phyloP scores from a whole-genome alignment of 2,888 invertebrate genomes.

The Chrysopilus asiliformis region DNA sequence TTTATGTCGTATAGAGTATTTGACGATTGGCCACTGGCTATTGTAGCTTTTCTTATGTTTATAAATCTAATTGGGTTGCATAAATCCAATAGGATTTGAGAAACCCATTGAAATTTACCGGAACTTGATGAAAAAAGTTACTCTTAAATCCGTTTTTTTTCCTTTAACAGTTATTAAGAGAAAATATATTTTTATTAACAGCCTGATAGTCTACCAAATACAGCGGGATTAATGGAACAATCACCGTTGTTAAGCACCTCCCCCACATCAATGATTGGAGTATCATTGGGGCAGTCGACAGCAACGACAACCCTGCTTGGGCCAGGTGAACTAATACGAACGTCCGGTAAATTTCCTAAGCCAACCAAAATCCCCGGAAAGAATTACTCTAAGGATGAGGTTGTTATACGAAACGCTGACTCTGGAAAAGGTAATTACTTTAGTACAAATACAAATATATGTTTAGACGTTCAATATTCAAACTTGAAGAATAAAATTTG shows the following conservation, averaged over 20 bases:
- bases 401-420: constrained; percentile 87
- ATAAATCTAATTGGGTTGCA: too few species aligned
- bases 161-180: too few species aligned
- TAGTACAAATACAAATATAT: too few species aligned
- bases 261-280: constrained; percentile 43
- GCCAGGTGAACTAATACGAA: constrained; percentile 75
- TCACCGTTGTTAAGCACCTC: constrained; percentile 39
- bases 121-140: too few species aligned
- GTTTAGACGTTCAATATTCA: too few species aligned
- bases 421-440: constrained; percentile 75
- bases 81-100: too few species aligned
- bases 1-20: too few species aligned
- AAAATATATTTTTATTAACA: constrained; percentile 10
- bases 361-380: constrained; percentile 85
- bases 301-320: constrained; percentile 46
- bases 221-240: constrained; percentile 20
- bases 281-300: constrained; percentile 41
- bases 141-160: too few species aligned
- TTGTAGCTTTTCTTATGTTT: too few species aligned
- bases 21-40: too few species aligned
- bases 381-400: constrained; percentile 89
- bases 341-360: constrained; percentile 77
- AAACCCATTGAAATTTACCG: too few species aligned
- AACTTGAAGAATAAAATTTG: too few species aligned
- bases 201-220: constrained; percentile 17